These are phyloP conservation scores for Lycopodina hypogea DNA, from an alignment of 37 sponge, comb jelly and placozoan genomes.

Conservation along the genomic window DNA sequence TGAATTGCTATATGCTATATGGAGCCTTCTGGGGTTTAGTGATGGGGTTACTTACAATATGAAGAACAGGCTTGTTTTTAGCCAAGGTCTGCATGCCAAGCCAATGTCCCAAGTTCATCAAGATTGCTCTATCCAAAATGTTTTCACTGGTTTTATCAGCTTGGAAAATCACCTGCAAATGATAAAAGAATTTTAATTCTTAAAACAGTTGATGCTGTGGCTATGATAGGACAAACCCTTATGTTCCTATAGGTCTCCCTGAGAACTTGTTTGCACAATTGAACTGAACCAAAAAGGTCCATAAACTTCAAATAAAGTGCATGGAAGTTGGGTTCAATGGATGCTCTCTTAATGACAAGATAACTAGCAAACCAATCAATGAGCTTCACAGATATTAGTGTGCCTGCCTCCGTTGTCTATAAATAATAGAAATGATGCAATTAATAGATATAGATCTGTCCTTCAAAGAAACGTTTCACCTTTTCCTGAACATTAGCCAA, in stretches of 20 bases:
- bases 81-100: constrained; percentile 92
- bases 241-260: constrained; percentile 94
- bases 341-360: constrained; percentile 88
- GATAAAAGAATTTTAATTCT: not conserved
- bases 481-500: constrained; percentile 79
- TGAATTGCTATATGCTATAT: too few relatives aligned
- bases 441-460: not conserved
- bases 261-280: constrained; percentile 58
- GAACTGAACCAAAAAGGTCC: constrained; percentile 49
- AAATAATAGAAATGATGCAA: not conserved
- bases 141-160: constrained; percentile 82
- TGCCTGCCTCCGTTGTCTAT: constrained; percentile 80
- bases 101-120: constrained; percentile 96
- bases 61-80: constrained; percentile 91
- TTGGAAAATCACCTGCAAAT: constrained; percentile 72
- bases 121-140: constrained; percentile 85
- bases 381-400: constrained; percentile 72
- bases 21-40: too few relatives aligned
- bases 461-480: constrained; percentile 47
- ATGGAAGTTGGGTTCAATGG: constrained; percentile 97
- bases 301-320: constrained; percentile 86
- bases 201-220: not conserved
- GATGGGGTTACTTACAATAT: constrained; percentile 58
- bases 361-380: constrained; percentile 93
- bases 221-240: constrained; percentile 48